These are phyloP conservation scores for Pogonomyrmex californicus DNA, from an alignment of 1,140 invertebrate genomes.

Conservation along the genomic window DNA sequence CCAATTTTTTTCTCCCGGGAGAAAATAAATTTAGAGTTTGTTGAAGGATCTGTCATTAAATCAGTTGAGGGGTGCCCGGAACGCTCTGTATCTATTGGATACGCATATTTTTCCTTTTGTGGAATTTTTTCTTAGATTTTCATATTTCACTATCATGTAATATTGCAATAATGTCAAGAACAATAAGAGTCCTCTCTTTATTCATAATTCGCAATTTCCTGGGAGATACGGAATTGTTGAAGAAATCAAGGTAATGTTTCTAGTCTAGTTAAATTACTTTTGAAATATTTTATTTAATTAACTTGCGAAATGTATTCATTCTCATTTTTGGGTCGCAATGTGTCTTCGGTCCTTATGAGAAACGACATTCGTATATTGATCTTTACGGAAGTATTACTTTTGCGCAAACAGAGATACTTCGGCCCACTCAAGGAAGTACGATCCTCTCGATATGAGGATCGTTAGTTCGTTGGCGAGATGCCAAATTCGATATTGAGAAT, in stretches of 20 bases:
- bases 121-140: neutral
- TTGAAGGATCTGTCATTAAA: constrained; percentile 10
- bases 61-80: neutral
- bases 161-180: constrained; percentile 13
- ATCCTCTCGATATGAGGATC: constrained; percentile 12
- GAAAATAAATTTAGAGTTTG: constrained; percentile 16
- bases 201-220: constrained; percentile 35
- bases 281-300: neutral
- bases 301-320: neutral
- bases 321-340: neutral
- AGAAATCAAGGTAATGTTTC: neutral
- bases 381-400: neutral
- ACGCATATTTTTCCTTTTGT: neutral
- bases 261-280: neutral
- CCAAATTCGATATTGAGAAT: constrained; percentile 35
- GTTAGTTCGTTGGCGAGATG: constrained; percentile 6
- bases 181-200: neutral
- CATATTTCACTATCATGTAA: neutral
- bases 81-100: neutral
- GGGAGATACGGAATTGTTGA: neutral
- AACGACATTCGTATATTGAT: neutral
- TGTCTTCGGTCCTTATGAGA: neutral
- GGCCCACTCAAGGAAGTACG: neutral
- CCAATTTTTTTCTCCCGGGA: neutral
- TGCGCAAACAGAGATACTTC: neutral